These are phyloP conservation scores for Sula dactylatra DNA, from an alignment of 2,113 vertebrate species.

Conservation along the genomic window DNA sequence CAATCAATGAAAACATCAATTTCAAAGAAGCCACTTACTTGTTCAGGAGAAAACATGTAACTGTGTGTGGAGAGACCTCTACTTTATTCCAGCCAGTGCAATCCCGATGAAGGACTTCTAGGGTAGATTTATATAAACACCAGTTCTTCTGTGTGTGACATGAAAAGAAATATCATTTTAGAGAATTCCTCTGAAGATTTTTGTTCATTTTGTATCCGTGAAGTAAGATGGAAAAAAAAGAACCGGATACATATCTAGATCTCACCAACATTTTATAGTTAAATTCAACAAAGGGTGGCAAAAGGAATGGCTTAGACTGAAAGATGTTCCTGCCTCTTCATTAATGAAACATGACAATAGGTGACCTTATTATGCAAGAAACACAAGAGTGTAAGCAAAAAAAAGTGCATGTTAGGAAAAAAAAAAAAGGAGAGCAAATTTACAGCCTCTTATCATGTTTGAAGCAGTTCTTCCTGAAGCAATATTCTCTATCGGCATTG, in stretches of 20 bases:
- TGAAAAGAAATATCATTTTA: neutral
- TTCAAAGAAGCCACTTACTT: neutral
- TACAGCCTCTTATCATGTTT: neutral
- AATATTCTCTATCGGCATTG: neutral
- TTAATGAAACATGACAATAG: constrained; percentile 4
- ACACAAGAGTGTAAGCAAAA: neutral
- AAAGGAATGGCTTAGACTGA: neutral
- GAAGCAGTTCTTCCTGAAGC: constrained; percentile 14
- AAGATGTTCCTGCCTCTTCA: neutral
- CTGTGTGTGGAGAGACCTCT: neutral
- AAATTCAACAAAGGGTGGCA: neutral
- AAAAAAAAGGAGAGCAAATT: constrained; percentile 9
- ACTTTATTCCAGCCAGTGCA: neutral
- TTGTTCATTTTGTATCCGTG: neutral
- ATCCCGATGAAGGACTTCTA: neutral
- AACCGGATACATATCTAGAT: accelerated
- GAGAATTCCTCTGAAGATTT: neutral
- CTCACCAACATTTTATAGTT: neutral
- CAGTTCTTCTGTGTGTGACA: neutral
- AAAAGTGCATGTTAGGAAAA: neutral
- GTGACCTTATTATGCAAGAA: constrained; percentile 4
- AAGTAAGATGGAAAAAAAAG: neutral
- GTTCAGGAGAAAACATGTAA: neutral
- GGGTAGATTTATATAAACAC: neutral
- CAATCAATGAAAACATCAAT: neutral